Conservation (phyloP, 2,113 vertebrate genomes). For the Rattus rattus region DNA sequence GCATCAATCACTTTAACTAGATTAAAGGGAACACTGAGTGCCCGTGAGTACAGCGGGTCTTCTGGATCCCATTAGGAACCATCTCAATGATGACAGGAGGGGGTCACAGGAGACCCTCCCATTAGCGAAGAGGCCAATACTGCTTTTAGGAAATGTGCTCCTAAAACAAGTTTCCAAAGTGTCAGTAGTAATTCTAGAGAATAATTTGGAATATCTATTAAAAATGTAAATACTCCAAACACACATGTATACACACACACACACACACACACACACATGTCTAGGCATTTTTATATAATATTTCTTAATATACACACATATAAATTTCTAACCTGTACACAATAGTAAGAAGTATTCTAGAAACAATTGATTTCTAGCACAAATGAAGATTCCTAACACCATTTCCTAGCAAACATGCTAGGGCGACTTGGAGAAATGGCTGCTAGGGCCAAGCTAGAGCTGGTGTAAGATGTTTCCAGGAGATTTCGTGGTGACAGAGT, state of each 20-base stretch:
- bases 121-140: not conserved
- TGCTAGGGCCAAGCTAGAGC: not conserved
- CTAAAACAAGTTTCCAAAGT: conserved; percentile 42
- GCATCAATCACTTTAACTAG: conserved; percentile 64
- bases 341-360: not conserved
- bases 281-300: not conserved
- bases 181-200: not conserved
- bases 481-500: not conserved
- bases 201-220: conserved; percentile 20
- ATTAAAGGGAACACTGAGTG: conserved; percentile 58
- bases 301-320: not conserved
- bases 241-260: not conserved
- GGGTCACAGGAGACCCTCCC: conserved; percentile 1
- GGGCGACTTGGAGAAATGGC: not conserved
- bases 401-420: conserved; percentile 23
- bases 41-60: not conserved
- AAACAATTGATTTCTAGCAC: conserved; percentile 1
- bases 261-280: not conserved
- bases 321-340: not conserved
- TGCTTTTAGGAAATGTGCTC: conserved; percentile 5
- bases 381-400: not conserved
- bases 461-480: not conserved
- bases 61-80: conserved; percentile 42
- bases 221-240: conserved; percentile 3
- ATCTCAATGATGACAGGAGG: not conserved